A percentile compares a stretch with the other conserved stretches of the same genome.
These are phyloP conservation scores for Calonectris borealis DNA, from an alignment of 2,113 vertebrate genomes.

Conservation along the genomic window DNA sequence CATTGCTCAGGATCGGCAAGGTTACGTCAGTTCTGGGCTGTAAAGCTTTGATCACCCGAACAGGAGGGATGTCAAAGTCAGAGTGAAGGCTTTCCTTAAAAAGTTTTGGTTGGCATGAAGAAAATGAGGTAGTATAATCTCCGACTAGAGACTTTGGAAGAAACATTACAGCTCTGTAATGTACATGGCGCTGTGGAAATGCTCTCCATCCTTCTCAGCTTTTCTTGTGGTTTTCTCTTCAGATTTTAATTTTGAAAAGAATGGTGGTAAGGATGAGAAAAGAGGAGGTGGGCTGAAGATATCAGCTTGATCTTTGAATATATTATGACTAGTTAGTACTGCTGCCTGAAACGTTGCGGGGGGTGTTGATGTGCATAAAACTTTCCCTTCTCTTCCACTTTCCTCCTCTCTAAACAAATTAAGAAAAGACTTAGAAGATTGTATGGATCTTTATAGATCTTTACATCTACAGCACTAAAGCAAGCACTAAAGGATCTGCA, in stretches of 20 bases:
- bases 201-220: slow-evolving; percentile 17
- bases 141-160: neutral
- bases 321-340: slow-evolving; percentile 47
- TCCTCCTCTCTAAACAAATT: neutral
- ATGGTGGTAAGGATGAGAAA: slow-evolving; percentile 48
- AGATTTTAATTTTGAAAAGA: slow-evolving; percentile 59
- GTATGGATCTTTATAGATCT: neutral
- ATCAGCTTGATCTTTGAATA: slow-evolving; percentile 55
- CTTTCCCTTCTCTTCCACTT: neutral
- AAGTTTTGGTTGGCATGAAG: neutral
- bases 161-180: neutral
- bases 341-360: neutral
- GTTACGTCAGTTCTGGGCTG: neutral
- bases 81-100: neutral
- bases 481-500: neutral
- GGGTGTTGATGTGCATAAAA: neutral
- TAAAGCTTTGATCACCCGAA: neutral
- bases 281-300: slow-evolving; percentile 57
- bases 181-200: neutral
- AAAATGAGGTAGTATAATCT: neutral
- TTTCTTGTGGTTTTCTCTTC: slow-evolving; percentile 53
- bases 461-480: neutral
- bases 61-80: neutral
- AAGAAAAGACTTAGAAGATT: neutral
- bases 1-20: neutral